These are phyloP conservation scores for Ellobium chinense DNA, from an alignment of 2,888 invertebrate genomes.

Conservation along the genomic window DNA sequence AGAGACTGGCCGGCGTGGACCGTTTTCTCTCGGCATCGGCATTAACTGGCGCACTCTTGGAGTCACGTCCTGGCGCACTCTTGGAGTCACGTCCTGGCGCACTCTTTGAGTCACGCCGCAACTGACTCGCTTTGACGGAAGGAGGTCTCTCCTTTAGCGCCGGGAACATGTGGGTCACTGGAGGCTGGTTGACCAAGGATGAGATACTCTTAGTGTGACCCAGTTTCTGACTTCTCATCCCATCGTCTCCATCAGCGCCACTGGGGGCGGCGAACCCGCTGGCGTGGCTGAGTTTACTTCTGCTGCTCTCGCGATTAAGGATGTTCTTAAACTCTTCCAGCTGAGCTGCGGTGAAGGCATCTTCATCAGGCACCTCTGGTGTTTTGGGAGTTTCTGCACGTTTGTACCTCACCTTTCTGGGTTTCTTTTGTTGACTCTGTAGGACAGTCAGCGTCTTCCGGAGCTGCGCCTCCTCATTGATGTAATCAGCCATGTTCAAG, in stretches of 20 bases:
- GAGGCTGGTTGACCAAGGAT: conserved; percentile 6
- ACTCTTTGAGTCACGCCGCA: neutral
- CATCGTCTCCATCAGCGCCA: neutral
- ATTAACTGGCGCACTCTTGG: no score
- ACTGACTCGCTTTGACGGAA: neutral
- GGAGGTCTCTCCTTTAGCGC: conserved; percentile 36
- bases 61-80: no score
- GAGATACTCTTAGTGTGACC: neutral
- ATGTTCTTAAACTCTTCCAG: conserved; percentile 41
- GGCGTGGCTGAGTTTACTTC: conserved; percentile 33
- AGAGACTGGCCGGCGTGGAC: neutral
- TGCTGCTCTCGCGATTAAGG: conserved; percentile 24
- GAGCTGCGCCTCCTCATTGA: conserved; percentile 56
- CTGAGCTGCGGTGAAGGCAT: conserved; percentile 41
- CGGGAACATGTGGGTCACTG: conserved; percentile 39
- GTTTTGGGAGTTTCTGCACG: neutral
- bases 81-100: neutral
- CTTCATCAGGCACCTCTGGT: conserved; percentile 27
- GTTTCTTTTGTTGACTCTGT: conserved; percentile 21
- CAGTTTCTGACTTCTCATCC: neutral
- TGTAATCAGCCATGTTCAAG: conserved; percentile 58
- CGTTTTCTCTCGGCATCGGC: neutral
- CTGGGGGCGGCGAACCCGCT: neutral
- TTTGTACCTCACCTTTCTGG: neutral
- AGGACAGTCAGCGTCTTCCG: conserved; percentile 12